phyloP scores from a whole-genome alignment of 2,797 vertebrate species.

The Agapornis canus region DNA sequence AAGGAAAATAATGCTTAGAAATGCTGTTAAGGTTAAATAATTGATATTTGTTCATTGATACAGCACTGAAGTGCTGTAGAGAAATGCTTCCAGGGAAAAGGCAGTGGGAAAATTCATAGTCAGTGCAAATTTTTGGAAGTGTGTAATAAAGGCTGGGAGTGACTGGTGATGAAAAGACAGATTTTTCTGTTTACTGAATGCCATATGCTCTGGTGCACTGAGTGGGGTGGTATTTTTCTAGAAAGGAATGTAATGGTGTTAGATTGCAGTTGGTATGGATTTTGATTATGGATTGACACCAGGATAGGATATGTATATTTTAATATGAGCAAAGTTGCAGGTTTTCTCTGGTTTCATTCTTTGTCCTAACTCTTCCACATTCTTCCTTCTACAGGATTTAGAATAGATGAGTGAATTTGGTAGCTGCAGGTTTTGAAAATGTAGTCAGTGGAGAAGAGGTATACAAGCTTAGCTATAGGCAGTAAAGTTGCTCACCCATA shows the following conservation, averaged over 20 bases:
- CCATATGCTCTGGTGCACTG: not conserved
- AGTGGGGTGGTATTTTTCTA: not conserved
- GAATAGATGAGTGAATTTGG: not conserved
- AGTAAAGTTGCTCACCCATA: not conserved
- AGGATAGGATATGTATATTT: rapidly evolving
- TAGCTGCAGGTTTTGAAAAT: not conserved
- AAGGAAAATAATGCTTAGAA: not conserved
- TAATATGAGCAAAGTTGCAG: not conserved
- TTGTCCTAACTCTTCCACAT: not conserved
- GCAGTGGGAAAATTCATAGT: not conserved
- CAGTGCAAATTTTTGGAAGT: not conserved
- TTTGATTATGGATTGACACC: not conserved
- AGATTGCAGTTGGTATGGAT: not conserved
- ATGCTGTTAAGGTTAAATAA: not conserved
- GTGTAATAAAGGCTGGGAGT: not conserved
- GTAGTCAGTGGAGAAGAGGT: not conserved
- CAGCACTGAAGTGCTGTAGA: not conserved
- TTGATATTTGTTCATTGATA: not conserved
- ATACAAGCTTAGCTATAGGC: not conserved
- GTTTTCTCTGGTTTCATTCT: not conserved
- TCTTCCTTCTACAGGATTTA: not conserved
- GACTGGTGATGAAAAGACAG: not conserved
- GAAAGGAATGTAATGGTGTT: not conserved
- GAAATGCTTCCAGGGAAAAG: not conserved
- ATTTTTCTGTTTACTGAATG: not conserved